phyloP scores from a whole-genome alignment of 2,113 vertebrate species.

The Sturnira hondurensis region DNA sequence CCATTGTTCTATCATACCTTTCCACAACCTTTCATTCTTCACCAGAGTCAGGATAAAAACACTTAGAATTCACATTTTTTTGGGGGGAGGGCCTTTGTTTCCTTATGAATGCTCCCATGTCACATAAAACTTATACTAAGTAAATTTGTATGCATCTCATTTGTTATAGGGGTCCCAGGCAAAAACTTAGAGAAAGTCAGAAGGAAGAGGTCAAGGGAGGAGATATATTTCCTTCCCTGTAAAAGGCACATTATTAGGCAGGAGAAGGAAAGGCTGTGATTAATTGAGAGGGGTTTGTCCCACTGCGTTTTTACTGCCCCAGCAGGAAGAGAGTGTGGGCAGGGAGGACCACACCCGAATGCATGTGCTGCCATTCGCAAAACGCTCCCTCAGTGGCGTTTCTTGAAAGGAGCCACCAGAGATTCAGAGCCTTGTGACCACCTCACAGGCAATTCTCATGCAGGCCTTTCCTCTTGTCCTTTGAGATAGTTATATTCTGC shows the following conservation, averaged over 20 bases:
- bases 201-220: background rate
- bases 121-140: background rate
- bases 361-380: background rate
- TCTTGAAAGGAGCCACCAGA: background rate
- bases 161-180: background rate
- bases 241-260: background rate
- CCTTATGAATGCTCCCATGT: background rate
- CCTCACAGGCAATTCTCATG: background rate
- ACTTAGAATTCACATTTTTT: background rate
- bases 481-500: background rate
- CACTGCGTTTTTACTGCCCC: background rate
- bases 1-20: background rate
- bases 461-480: background rate
- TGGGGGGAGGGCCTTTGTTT: background rate
- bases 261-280: background rate
- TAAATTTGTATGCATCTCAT: background rate
- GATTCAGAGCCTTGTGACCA: background rate
- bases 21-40: background rate
- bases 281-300: background rate
- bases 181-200: background rate
- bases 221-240: background rate
- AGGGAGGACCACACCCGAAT: background rate
- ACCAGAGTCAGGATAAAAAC: background rate
- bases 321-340: background rate
- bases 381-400: background rate